Base-by-base conservation (phyloP, 2,797 vertebrate species). In the Rhinoraja longicauda region DNA sequence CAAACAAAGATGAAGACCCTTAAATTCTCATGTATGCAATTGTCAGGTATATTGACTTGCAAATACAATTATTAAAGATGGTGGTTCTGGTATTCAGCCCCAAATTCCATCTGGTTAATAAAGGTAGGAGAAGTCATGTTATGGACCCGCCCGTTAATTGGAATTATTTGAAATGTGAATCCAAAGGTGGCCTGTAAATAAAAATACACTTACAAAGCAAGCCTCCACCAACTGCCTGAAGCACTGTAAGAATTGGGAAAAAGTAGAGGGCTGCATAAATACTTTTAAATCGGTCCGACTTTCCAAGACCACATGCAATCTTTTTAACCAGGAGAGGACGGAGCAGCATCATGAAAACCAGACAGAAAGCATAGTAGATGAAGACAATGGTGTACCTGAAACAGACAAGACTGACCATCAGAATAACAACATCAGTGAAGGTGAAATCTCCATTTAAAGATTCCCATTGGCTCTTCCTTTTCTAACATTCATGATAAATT, bases 191-290 rank as follows among this genome's bases (percentile, higher is more conserved):
- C 13, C 32, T 91, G 12, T 36, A 93, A 82, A 72, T 73, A 78
- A 70, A 57, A 39, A 72, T 82, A n/a, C 93, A 96, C 98, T 98
- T 96, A 99, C 99, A 99, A 45, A 99, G 97, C 93, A 99, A 96
- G 29, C 99, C 99, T 88, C 98, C 99, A 3, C 98, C 98, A 7
- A 99, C 98, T 0, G 99, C 99, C 95, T 99, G 99, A 84, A 99
- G 97, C 93, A 99, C 97, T 0, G 99, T 99, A 86, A 99, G 96
- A 94, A 99, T 97, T 2, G 99, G 99, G 94, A 99, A 99, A 95
- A 99, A 99, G 96, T 99, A 99, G 0, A 99, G 97, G 0, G 99
- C 98, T 0, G 99, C 98, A 24, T 99, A 99, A 95, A 99, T 97
- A 95, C 98, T 99, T 96, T 97, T 99, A 94, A 99, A 99, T 32